These are phyloP conservation scores for Brachystomella parvula DNA, from an alignment of 1,140 invertebrate genomes.

Conservation along the genomic window DNA sequence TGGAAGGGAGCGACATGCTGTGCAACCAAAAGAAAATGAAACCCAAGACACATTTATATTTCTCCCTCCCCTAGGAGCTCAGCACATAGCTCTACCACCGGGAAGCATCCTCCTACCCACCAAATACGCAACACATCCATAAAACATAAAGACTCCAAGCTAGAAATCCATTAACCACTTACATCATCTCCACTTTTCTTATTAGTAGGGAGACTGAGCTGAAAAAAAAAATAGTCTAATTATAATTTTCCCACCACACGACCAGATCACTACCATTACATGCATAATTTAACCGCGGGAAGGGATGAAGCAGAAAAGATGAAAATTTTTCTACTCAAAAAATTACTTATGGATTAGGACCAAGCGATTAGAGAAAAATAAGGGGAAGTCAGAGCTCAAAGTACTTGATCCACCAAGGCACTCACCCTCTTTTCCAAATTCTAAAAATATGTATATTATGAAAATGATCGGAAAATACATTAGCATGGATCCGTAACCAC, in stretches of 20 bases:
- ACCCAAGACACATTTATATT: not conserved
- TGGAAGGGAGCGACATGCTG: constrained; percentile 3
- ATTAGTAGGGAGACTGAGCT: too few relatives aligned
- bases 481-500: not conserved
- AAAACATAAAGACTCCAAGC: constrained; percentile 2
- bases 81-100: not conserved
- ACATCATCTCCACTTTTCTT: constrained; percentile 7
- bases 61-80: not conserved
- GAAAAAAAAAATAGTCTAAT: not conserved
- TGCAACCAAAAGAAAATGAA: not conserved
- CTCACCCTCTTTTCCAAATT: not conserved
- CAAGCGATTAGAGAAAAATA: too few relatives aligned
- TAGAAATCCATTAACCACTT: constrained; percentile 10
- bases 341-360: too few relatives aligned
- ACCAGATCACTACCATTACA: not conserved
- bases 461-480: constrained; percentile 3
- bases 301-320: too few relatives aligned
- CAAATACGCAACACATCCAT: constrained; percentile 6
- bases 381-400: not conserved
- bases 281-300: constrained; percentile 8
- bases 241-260: not conserved
- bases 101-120: too few relatives aligned
- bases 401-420: not conserved
- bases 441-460: not conserved
- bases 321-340: too few relatives aligned